Evolutionary conservation across 2,113 vertebrate genomes (phyloP).

Genomic region (Setophaga kirtlandii): DNA sequence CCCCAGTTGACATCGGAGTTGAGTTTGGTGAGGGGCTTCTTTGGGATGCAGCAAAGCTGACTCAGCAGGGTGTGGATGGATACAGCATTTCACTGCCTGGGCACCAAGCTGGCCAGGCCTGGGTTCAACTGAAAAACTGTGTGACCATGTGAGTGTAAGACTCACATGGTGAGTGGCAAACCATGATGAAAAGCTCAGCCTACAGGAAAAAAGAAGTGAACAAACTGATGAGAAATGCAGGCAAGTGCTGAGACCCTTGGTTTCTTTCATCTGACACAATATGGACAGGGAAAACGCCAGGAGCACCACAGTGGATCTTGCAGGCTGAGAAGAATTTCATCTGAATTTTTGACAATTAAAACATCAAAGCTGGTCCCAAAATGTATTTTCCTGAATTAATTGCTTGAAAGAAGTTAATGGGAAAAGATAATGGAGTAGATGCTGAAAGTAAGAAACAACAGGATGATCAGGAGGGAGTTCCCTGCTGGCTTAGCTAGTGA

Average conservation of each 20-base stretch:
- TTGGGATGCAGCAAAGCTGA: not conserved
- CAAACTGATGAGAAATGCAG: not conserved
- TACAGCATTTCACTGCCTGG: not conserved
- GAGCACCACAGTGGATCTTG: not conserved
- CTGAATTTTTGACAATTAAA: not conserved
- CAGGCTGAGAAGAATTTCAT: not conserved
- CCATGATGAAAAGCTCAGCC: not conserved
- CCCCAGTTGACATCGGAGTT: not conserved
- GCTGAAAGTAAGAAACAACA: not conserved
- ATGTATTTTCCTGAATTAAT: not conserved
- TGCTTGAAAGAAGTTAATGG: not conserved
- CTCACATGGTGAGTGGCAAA: not conserved
- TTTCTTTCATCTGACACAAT: not conserved
- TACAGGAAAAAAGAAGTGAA: not conserved
- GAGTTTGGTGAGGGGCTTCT: not conserved
- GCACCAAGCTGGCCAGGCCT: not conserved
- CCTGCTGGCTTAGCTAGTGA: not conserved
- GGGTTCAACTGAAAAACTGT: fast-evolving
- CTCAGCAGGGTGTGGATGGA: not conserved
- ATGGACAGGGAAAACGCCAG: fast-evolving
- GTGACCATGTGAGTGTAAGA: not conserved
- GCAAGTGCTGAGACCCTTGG: not conserved
- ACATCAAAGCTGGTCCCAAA: not conserved
- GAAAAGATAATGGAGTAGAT: not conserved
- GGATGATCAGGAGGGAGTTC: not conserved